A percentile compares a stretch with the other conserved stretches of the same genome.
Conservation (phyloP, 2,888 invertebrate genomes). For the Pandemis heparana region DNA sequence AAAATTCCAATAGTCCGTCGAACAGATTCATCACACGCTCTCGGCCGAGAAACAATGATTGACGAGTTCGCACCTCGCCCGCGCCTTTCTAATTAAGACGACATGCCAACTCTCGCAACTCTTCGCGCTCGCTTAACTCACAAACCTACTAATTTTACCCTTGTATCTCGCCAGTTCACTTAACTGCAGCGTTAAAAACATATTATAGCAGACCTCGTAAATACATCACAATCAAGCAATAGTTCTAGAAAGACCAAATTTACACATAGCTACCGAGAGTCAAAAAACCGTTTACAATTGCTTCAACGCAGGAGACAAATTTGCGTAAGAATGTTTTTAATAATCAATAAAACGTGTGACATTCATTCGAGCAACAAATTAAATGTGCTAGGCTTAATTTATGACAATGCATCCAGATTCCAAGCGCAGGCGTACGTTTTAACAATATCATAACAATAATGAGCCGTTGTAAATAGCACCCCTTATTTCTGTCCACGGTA, state of each 20-base stretch:
- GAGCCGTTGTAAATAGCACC: slow-evolving; percentile 74
- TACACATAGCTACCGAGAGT: not conserved
- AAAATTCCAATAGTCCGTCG: slow-evolving; percentile 68
- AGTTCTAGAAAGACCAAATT: not conserved
- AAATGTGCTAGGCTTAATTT: slow-evolving; percentile 53
- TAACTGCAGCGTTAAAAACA: slow-evolving; percentile 52
- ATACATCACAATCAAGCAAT: not conserved
- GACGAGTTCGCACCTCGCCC: slow-evolving; percentile 84
- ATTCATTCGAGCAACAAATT: slow-evolving; percentile 45
- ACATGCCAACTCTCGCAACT: slow-evolving; percentile 75
- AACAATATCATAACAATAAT: slow-evolving; percentile 82
- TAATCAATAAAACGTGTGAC: slow-evolving; percentile 33
- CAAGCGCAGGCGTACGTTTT: slow-evolving; percentile 67
- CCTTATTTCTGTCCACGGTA: slow-evolving; percentile 84
- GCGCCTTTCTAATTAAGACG: slow-evolving; percentile 81
- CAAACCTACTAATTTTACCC: slow-evolving; percentile 63
- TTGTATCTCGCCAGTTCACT: slow-evolving; percentile 50
- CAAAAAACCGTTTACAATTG: not conserved
- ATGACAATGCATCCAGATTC: slow-evolving; percentile 62
- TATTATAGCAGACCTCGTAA: slow-evolving; percentile 1
- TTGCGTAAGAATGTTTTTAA: not conserved
- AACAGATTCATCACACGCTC: slow-evolving; percentile 69
- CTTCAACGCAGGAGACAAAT: not conserved
- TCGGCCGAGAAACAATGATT: slow-evolving; percentile 77
- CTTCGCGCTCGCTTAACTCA: slow-evolving; percentile 71